Evolutionary conservation across 1,140 invertebrate genomes (phyloP).

Genomic region (Bombus huntii): DNA sequence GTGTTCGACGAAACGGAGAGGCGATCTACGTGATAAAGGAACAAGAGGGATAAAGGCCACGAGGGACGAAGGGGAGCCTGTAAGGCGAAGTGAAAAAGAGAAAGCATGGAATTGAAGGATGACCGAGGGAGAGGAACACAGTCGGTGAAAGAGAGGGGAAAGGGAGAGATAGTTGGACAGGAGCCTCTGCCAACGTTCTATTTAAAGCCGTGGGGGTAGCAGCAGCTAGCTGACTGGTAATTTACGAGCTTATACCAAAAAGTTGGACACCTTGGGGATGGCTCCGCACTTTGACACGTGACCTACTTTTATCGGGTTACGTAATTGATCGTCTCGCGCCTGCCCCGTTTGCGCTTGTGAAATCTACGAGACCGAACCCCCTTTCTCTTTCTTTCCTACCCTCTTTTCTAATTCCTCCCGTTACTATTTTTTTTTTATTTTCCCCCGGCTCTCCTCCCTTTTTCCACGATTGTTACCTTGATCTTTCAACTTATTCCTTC

Average conservation of each 20-base stretch:
- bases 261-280: conserved; percentile 79
- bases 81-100: conserved; percentile 31
- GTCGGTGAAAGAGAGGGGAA: conserved; percentile 27
- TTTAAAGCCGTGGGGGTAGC: conserved; percentile 76
- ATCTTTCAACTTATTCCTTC: neutral
- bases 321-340: conserved; percentile 76
- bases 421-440: conserved; percentile 17
- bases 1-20: conserved; percentile 36
- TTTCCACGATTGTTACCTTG: neutral
- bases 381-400: conserved; percentile 29
- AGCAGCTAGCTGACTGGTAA: conserved; percentile 71
- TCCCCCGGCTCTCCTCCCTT: neutral
- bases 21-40: conserved; percentile 43
- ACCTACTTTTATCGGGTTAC: conserved; percentile 80
- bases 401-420: conserved; percentile 21
- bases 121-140: neutral
- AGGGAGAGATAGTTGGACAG: conserved; percentile 63
- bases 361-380: conserved; percentile 33
- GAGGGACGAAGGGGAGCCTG: conserved; percentile 30
- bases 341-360: conserved; percentile 51
- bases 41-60: conserved; percentile 33
- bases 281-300: conserved; percentile 80
- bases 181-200: conserved; percentile 79
- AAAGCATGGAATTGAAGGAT: conserved; percentile 21
- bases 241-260: conserved; percentile 80